Conservation (phyloP, 1,140 invertebrate species). For the Papilio glaucus region DNA sequence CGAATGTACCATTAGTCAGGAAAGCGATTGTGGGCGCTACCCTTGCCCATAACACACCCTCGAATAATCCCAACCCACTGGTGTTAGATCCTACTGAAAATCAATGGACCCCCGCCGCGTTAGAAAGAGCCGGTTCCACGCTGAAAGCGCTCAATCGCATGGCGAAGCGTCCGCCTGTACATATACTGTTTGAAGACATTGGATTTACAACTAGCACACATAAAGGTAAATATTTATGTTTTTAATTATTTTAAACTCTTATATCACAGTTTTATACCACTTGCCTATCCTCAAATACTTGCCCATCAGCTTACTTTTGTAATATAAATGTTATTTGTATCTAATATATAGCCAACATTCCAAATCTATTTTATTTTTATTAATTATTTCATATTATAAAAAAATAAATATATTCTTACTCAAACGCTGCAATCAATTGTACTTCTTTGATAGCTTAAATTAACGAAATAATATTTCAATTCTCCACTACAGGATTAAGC, state of each 20-base stretch:
- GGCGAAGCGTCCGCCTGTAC: slow-evolving; percentile 82
- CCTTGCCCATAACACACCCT: slow-evolving; percentile 51
- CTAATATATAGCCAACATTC: no score
- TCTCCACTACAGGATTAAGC: no score
- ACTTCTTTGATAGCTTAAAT: no score
- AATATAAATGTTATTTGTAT: no score
- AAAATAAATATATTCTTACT: no score
- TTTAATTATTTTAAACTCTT: background rate
- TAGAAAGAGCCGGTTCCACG: slow-evolving; percentile 77
- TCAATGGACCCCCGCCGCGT: slow-evolving; percentile 74
- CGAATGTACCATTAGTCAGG: slow-evolving; percentile 65
- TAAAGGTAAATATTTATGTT: slow-evolving; percentile 60
- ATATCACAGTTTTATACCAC: no score
- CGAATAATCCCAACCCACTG: slow-evolving; percentile 49
- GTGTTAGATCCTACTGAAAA: slow-evolving; percentile 57
- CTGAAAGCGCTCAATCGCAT: slow-evolving; percentile 79
- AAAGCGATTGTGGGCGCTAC: slow-evolving; percentile 68
- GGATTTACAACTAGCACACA: slow-evolving; percentile 84
- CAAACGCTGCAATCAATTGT: no score
- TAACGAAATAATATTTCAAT: no score
- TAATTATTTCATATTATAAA: no score
- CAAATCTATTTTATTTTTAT: no score
- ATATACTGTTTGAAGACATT: slow-evolving; percentile 88
- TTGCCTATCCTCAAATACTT: no score
- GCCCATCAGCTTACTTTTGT: no score